These are phyloP conservation scores for Gymnodraco acuticeps DNA, from an alignment of 2,797 vertebrate species.

Conservation along the genomic window DNA sequence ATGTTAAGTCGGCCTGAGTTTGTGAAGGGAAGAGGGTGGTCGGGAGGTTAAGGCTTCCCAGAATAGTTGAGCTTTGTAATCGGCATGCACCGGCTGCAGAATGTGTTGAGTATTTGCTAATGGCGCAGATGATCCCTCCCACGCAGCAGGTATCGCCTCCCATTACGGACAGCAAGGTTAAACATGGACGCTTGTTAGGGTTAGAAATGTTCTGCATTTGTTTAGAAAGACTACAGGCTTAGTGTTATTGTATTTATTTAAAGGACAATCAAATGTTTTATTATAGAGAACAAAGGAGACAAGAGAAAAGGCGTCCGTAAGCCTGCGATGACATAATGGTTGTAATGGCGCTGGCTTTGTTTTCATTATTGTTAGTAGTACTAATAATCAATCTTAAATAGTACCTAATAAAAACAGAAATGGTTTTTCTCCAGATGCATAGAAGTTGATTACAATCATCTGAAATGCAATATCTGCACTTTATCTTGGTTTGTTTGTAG, in stretches of 20 bases:
- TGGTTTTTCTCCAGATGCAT: background rate
- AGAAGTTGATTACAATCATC: background rate
- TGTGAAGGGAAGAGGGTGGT: constrained; percentile 36
- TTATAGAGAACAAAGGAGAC: background rate
- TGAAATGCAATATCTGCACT: background rate
- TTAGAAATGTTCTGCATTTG: constrained; percentile 9
- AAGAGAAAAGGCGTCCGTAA: background rate
- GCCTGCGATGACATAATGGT: background rate
- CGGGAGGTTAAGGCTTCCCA: constrained; percentile 56
- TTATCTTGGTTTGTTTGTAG: background rate
- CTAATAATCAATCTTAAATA: background rate
- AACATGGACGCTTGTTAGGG: constrained; percentile 27
- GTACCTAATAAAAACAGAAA: background rate
- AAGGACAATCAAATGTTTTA: background rate
- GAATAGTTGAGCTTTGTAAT: constrained; percentile 68
- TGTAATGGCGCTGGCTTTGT: background rate
- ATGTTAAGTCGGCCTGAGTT: constrained; percentile 58
- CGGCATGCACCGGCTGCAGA: constrained; percentile 30
- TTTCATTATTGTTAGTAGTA: background rate
- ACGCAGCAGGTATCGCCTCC: constrained; percentile 52
- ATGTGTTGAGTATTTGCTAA: constrained; percentile 51
- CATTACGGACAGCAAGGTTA: constrained; percentile 30
- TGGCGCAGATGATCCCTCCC: constrained; percentile 30
- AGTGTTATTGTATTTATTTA: background rate
- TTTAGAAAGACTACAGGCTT: background rate